Evolutionary conservation across 2,797 vertebrate genomes (phyloP).

Genomic region (Lemur catta): DNA sequence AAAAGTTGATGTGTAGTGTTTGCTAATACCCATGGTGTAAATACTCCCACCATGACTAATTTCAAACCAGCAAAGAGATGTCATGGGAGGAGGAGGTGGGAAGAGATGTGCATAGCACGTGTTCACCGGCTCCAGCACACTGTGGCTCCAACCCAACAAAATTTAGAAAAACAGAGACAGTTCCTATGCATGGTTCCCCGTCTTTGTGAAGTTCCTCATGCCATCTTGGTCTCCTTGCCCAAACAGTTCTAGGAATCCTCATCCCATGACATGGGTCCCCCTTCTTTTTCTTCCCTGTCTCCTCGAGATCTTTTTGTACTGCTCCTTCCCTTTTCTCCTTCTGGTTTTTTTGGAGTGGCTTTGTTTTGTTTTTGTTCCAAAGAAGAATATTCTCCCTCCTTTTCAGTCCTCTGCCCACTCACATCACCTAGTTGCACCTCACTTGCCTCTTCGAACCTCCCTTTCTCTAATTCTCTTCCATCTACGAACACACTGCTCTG

Average conservation of each 20-base stretch:
- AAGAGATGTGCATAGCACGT: not conserved
- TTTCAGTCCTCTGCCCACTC: not conserved
- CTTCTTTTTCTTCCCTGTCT: not conserved
- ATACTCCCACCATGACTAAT: not conserved
- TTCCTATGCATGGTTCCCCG: not conserved
- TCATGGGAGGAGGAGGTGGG: not conserved
- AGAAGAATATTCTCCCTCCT: not conserved
- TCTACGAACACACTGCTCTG: not conserved
- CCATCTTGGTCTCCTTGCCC: no score
- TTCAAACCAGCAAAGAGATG: not conserved
- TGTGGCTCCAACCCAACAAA: not conserved
- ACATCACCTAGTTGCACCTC: not conserved
- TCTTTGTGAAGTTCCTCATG: not conserved
- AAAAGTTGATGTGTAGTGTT: not conserved
- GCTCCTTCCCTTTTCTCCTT: not conserved
- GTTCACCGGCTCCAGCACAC: no score
- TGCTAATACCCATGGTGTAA: not conserved
- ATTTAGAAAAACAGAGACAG: not conserved
- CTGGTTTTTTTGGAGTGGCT: not conserved
- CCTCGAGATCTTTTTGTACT: not conserved
- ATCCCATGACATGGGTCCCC: not conserved
- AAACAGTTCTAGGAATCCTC: not conserved
- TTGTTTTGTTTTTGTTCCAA: not conserved
- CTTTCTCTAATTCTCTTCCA: not conserved
- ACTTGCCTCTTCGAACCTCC: not conserved